Base-by-base conservation (phyloP, 2,113 vertebrate genomes). In the Grus americana region DNA sequence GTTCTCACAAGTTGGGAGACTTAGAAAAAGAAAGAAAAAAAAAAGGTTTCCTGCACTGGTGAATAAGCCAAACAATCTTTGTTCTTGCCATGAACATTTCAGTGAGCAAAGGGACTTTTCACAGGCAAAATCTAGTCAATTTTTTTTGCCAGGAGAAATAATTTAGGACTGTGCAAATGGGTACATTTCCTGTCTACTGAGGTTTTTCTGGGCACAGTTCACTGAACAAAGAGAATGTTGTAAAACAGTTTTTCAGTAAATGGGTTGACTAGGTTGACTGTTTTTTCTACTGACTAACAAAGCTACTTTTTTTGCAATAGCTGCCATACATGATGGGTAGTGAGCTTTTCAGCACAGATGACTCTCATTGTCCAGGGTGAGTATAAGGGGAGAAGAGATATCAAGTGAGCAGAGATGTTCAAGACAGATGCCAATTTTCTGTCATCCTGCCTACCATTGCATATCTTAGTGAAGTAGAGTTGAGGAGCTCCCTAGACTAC, bases 71-170 rank as follows among this genome's bases (percentile, higher is more conserved):
- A 94, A 90, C 52, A 40, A 66, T 7, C 10, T 86, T 62, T 74
- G 29, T 46, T 73, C 42, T 88, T 70, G 55, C 54, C 54, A 63
- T 44, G 50, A 84, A 59, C 23, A 62, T 46, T 91, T 93, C 54
- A 76, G 4, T 38, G 32, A 88, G 71, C 40, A 42, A 87, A 75
- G 42, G 38, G 11, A 71, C 50, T 92, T 93, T 94, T 94, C 75
- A 80, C 8, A 78, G 75, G 86, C 79, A 88, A 85, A 88, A 46
- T 4, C 18, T 12, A 70, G 24, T 55, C 7, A 1, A 36, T 42
- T 23, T 92, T 85, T 85, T 85, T 52, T 81, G 87, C 92, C 92
- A 94, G 74, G 34, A 94, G 27, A 96, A 94, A 90, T 93, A 90
- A 86, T 71, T 90, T 36, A 73, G 42, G 54, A 19, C 24, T 4